These are phyloP conservation scores for Mercenaria mercenaria DNA, from an alignment of 1,140 invertebrate genomes.

Conservation along the genomic window DNA sequence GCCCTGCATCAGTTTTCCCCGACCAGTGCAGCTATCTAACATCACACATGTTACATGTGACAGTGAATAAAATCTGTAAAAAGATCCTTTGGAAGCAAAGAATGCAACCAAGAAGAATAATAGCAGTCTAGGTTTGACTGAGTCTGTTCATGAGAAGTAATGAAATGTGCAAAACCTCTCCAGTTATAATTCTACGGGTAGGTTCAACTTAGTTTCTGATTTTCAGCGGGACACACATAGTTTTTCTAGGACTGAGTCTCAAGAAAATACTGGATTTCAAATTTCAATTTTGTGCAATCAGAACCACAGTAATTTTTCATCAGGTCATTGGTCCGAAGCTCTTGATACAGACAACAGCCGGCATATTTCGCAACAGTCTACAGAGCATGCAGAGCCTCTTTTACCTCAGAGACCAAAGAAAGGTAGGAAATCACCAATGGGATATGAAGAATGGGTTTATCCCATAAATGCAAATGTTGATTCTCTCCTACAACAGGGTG, in stretches of 20 bases:
- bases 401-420: neutral
- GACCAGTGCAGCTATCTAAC: neutral
- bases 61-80: too few species aligned
- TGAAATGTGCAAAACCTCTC: too few species aligned
- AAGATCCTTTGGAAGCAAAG: too few species aligned
- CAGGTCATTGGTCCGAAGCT: neutral
- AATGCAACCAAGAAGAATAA: too few species aligned
- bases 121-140: too few species aligned
- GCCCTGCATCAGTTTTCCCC: neutral
- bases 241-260: neutral
- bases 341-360: neutral
- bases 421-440: neutral
- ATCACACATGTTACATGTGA: neutral
- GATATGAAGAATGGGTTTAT: neutral
- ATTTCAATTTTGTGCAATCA: neutral
- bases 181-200: too few species aligned
- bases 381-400: too few species aligned
- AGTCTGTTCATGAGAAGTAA: too few species aligned
- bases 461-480: neutral
- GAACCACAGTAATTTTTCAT: neutral
- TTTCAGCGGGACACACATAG: neutral
- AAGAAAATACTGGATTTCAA: neutral
- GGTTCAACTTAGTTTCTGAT: neutral
- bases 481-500: too few species aligned
- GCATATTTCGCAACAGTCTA: neutral